A percentile compares a stretch with the other conserved stretches of the same genome.
These are phyloP conservation scores for Gymnogyps californianus DNA, from an alignment of 2,113 vertebrate genomes.

Conservation along the genomic window DNA sequence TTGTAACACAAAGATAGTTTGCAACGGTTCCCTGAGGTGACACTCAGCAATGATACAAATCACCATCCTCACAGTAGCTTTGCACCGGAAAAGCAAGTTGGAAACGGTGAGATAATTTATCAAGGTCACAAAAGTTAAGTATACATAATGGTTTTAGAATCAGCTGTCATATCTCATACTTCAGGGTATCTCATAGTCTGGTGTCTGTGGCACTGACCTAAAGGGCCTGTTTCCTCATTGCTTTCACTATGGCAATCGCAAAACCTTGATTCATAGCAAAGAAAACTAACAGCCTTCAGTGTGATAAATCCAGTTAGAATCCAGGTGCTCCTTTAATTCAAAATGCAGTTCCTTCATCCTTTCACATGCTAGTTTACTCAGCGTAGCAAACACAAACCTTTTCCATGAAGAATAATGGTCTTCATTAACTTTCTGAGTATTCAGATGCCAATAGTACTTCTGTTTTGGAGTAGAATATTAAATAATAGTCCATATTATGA, in stretches of 20 bases:
- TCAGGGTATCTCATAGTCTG: background rate
- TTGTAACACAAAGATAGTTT: background rate
- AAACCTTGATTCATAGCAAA: background rate
- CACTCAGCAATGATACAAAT: background rate
- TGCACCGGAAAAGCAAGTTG: background rate
- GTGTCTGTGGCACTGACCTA: background rate
- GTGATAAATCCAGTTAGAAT: background rate
- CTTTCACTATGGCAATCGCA: background rate
- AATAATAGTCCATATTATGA: background rate
- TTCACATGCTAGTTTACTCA: background rate
- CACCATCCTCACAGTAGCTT: background rate
- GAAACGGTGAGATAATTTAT: background rate
- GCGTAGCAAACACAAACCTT: background rate
- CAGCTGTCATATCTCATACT: background rate
- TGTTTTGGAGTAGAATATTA: background rate
- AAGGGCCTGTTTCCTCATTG: background rate
- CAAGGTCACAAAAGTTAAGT: background rate
- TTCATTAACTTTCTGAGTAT: background rate
- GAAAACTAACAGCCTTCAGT: background rate
- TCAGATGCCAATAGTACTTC: background rate
- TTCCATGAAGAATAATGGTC: background rate
- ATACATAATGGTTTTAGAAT: background rate
- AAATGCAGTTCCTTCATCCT: background rate
- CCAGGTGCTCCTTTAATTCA: background rate
- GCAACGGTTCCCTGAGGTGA: background rate